A percentile compares a stretch with the other conserved stretches of the same genome.
Evolutionary conservation across 2,888 invertebrate genomes (phyloP).

Genomic region (Timandra comae): DNA sequence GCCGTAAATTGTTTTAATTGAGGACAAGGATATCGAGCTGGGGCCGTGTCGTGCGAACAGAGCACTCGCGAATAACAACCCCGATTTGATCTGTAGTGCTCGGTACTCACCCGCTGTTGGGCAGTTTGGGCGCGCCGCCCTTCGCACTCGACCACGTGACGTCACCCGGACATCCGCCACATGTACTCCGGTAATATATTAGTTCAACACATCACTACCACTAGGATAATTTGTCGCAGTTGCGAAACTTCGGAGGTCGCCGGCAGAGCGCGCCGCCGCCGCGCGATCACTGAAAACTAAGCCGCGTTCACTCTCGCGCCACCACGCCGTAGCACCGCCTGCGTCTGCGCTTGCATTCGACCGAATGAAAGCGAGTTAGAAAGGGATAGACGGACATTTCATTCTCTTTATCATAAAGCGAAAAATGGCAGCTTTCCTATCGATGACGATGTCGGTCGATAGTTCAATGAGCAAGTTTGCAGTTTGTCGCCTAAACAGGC

Average conservation of each 20-base stretch:
- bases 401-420: constrained; percentile 52
- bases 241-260: constrained; percentile 59
- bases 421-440: constrained; percentile 58
- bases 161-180: constrained; percentile 42
- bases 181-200: constrained; percentile 28
- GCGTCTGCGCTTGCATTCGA: constrained; percentile 29
- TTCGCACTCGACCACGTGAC: constrained; percentile 27
- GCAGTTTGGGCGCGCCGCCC: constrained; percentile 36
- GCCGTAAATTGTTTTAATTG: constrained; percentile 66
- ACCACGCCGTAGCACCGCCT: constrained; percentile 21
- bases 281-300: constrained; percentile 70
- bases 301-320: constrained; percentile 48
- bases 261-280: constrained; percentile 61
- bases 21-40: constrained; percentile 65
- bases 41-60: constrained; percentile 31
- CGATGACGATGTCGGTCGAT: constrained; percentile 28
- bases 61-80: constrained; percentile 30
- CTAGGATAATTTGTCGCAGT: constrained; percentile 51
- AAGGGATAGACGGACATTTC: constrained; percentile 65
- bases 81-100: constrained; percentile 33
- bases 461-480: constrained; percentile 30
- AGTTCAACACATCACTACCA: constrained; percentile 63
- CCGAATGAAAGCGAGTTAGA: constrained; percentile 63
- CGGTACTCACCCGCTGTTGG: constrained; percentile 46
- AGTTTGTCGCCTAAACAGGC: constrained; percentile 7